These are phyloP conservation scores for Eupithecia subumbrata DNA, from an alignment of 2,888 invertebrate genomes.

Conservation along the genomic window DNA sequence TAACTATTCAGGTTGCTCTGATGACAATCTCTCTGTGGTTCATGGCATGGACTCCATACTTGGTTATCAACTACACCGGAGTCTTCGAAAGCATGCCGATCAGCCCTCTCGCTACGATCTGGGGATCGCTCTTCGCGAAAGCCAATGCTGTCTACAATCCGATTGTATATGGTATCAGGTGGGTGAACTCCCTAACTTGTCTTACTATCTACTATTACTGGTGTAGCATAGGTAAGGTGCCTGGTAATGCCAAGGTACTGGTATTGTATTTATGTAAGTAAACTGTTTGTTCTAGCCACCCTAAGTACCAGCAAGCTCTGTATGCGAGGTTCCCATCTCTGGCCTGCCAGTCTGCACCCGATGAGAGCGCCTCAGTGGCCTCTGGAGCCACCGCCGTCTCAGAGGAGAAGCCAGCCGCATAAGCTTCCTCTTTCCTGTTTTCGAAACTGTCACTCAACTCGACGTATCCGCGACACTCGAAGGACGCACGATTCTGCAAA, in stretches of 20 bases:
- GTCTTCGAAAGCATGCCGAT: constrained; percentile 90
- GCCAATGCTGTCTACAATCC: constrained; percentile 96
- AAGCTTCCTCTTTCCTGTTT: constrained; percentile 44
- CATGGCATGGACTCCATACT: constrained; percentile 96
- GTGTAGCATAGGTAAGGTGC: not conserved
- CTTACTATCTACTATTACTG: not conserved
- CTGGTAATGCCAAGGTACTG: too few species aligned
- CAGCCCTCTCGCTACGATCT: constrained; percentile 92
- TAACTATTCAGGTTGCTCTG: constrained; percentile 87
- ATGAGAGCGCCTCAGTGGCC: constrained; percentile 86
- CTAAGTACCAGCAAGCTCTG: constrained; percentile 90
- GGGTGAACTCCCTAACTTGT: constrained; percentile 32
- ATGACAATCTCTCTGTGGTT: constrained; percentile 96
- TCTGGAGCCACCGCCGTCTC: constrained; percentile 88
- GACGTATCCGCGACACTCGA: constrained; percentile 43
- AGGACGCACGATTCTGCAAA: constrained; percentile 70
- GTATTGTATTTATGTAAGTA: constrained; percentile 6
- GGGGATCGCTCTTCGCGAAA: constrained; percentile 96
- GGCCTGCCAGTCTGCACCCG: constrained; percentile 85
- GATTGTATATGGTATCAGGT: constrained; percentile 96
- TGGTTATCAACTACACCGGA: constrained; percentile 92
- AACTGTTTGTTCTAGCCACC: constrained; percentile 83
- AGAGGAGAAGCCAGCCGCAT: constrained; percentile 87
- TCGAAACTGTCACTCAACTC: constrained; percentile 10
- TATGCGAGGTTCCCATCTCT: constrained; percentile 91